Percentiles rank a stretch among this genome's conserved stretches.
phyloP scores from a whole-genome alignment of 1,140 invertebrate genomes.

The Sycophaga agraensis region DNA sequence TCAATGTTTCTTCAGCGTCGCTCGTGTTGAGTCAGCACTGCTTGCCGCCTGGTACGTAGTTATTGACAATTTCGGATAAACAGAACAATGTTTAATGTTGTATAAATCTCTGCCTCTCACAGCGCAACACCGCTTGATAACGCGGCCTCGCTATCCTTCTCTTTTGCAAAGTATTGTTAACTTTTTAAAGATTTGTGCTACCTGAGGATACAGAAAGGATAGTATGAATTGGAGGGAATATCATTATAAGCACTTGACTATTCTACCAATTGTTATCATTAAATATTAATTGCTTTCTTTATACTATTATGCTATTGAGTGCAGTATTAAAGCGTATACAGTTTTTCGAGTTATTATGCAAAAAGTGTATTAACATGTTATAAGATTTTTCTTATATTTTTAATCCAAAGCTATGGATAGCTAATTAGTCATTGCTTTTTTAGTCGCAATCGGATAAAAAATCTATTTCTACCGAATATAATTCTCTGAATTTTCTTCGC shows the following conservation, averaged over 20 bases:
- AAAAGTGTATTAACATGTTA: not conserved
- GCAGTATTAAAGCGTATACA: not conserved
- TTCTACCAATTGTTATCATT: no score
- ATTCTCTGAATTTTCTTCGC: no score
- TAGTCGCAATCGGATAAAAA: no score
- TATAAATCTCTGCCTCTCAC: slow-evolving; percentile 27
- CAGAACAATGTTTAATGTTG: slow-evolving; percentile 24
- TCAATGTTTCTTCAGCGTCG: not conserved
- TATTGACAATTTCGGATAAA: slow-evolving; percentile 22
- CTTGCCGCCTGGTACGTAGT: not conserved
- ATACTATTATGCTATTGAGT: not conserved
- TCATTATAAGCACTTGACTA: no score
- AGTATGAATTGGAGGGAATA: not conserved
- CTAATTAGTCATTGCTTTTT: no score
- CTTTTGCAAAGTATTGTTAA: slow-evolving; percentile 19
- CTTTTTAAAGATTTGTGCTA: slow-evolving; percentile 21
- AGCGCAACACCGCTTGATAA: slow-evolving; percentile 13
- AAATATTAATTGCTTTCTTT: not conserved
- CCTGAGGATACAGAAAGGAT: not conserved
- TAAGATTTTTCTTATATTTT: no score
- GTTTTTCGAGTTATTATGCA: not conserved
- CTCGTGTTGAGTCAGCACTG: not conserved
- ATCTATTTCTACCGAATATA: no score
- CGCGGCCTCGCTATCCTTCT: not conserved
- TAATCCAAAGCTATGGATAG: no score